Base-by-base conservation (phyloP, 2,888 invertebrate genomes). In the Agrochola lychnidis region DNA sequence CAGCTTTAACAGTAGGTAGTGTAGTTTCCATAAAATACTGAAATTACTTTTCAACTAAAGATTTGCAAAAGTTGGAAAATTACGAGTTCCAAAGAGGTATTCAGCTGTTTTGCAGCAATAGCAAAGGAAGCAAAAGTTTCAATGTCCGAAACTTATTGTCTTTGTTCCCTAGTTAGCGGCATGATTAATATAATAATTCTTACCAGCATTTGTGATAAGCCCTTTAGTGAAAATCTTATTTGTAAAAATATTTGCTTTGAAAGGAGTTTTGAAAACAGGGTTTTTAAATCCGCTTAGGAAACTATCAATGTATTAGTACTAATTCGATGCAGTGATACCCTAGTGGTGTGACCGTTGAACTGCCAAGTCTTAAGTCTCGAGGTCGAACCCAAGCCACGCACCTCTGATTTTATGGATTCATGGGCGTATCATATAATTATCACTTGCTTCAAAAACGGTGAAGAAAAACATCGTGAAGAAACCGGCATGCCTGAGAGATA, bases 121-220 rank as follows among this genome's bases (percentile, higher is more conserved):
- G 62, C 72, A 71, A 76, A 76, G 79, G 73, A 82, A 87, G 81
- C 57, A 56, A 83, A 85, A 87, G 78, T 87, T 87, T 84, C 77
- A 81, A 75, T 75, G 80, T 85, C 74, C 77, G 57, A 78, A 87
- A 83, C 83, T 88, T 84, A 82, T 76, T 79, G 80, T 87, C 84
- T 85, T 82, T 86, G 77, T 83, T 83, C 67, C 70, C 30, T 67
- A 76, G 73, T 61, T 76, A 53, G 76, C 42, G 63, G 64, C 78
- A 83, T 84, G 73, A 82, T 87, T 83, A 70, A 84, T 82, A 64
- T 78, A 79, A 85, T 87, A 77, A 87, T 85, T 79, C 79, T 79
- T 40, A 70, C 72, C 70, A 70, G 70, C 25, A 70, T 78, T 78
- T 64, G 57, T 68, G n/a, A 22, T 59, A 59, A 82, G n/a, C n/a